These are phyloP conservation scores for Drosophila rufa DNA, from an alignment of 1,140 invertebrate species.

Conservation along the genomic window DNA sequence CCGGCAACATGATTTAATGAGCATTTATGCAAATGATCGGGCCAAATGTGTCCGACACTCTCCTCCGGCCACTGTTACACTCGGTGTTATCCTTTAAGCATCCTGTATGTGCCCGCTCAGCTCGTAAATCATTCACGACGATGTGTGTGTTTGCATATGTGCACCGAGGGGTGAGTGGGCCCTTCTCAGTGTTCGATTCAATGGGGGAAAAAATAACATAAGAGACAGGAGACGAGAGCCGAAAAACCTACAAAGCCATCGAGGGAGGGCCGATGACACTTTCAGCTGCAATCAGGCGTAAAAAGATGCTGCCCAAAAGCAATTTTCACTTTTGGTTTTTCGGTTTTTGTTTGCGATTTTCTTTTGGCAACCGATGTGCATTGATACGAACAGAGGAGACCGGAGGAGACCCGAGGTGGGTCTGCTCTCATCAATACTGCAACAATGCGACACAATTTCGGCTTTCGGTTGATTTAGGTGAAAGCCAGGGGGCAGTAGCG, in stretches of 20 bases:
- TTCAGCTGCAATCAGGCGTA: constrained; percentile 79
- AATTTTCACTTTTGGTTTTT: constrained; percentile 76
- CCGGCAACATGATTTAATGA: constrained; percentile 75
- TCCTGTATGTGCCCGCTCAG: constrained; percentile 23
- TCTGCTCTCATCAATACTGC: constrained; percentile 75
- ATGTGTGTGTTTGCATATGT: constrained; percentile 57
- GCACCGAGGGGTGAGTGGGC: constrained; percentile 34
- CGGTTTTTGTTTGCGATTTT: constrained; percentile 58
- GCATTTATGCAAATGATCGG: constrained; percentile 76
- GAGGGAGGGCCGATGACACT: constrained; percentile 46
- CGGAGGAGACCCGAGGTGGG: constrained; percentile 4
- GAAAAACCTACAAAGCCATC: constrained; percentile 34
- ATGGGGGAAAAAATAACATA: constrained; percentile 27
- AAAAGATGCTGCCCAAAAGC: constrained; percentile 75
- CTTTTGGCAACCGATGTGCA: constrained; percentile 35
- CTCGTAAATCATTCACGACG: constrained; percentile 71
- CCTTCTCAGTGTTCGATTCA: constrained; percentile 29
- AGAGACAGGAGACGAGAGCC: constrained; percentile 23
- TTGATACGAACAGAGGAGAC: constrained; percentile 11
- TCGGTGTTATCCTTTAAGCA: constrained; percentile 59
- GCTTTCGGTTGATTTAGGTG: constrained; percentile 21
- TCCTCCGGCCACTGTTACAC: constrained; percentile 21
- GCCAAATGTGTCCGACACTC: constrained; percentile 46
- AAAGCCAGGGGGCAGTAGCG: neutral
- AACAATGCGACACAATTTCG: constrained; percentile 74